These are phyloP conservation scores for Anas georgica DNA, from an alignment of 2,797 vertebrate species.

Conservation along the genomic window DNA sequence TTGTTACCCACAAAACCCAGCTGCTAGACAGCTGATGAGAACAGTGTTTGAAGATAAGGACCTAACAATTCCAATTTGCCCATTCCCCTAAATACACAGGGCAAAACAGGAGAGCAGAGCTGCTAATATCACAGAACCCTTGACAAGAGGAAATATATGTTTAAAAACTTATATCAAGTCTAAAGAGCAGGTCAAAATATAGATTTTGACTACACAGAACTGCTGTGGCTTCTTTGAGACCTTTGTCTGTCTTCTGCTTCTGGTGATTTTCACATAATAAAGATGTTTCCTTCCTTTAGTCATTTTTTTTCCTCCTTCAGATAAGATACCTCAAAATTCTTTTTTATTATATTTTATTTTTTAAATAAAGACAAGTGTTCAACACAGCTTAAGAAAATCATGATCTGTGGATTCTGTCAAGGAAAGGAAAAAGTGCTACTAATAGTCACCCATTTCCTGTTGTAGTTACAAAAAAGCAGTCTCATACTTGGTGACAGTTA, in stretches of 20 bases:
- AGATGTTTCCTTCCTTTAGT: neutral
- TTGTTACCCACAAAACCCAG: neutral
- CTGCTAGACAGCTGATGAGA: neutral
- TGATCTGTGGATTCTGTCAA: neutral
- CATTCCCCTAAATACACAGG: accelerated
- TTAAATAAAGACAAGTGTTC: neutral
- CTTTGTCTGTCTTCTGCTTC: neutral
- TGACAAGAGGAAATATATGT: neutral
- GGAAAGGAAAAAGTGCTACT: neutral
- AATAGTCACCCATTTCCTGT: neutral
- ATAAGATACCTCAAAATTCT: neutral
- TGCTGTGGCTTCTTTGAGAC: neutral
- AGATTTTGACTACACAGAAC: neutral
- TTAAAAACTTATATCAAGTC: neutral
- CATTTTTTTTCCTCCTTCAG: neutral
- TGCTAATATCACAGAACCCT: neutral
- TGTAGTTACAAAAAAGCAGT: neutral
- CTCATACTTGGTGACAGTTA: neutral
- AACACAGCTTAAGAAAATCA: neutral
- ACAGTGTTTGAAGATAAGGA: neutral
- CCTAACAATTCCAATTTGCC: neutral
- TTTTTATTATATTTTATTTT: no score
- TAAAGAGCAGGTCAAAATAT: neutral
- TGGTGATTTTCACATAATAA: neutral
- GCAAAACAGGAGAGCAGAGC: neutral